Conservation (phyloP, 1,140 invertebrate genomes). For the Lordiphosa collinella region DNA sequence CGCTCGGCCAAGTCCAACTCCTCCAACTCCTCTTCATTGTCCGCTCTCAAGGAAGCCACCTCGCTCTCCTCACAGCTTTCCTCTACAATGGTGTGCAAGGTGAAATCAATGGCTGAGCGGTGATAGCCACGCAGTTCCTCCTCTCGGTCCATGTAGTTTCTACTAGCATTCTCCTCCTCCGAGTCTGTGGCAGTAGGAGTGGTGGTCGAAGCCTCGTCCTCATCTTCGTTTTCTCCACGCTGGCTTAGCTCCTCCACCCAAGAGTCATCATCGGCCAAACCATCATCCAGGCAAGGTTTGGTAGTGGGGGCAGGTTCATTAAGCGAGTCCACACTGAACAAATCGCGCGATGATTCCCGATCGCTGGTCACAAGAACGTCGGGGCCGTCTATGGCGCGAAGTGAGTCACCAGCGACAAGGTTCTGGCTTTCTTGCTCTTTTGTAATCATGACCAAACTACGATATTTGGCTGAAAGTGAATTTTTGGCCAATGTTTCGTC, state of each 20-base stretch:
- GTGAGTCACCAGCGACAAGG: constrained; percentile 49
- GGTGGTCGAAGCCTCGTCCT: constrained; percentile 82
- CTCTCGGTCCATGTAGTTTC: constrained; percentile 83
- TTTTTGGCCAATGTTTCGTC: constrained; percentile 43
- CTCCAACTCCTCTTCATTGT: constrained; percentile 48
- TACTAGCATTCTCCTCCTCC: constrained; percentile 38
- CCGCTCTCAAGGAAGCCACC: constrained; percentile 81
- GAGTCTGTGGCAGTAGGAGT: constrained; percentile 82
- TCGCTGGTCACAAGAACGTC: constrained; percentile 47
- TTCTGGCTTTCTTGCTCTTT: constrained; percentile 81
- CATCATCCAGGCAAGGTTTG: constrained; percentile 85
- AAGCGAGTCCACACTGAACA: constrained; percentile 60
- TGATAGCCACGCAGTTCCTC: constrained; percentile 91
- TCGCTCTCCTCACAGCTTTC: constrained; percentile 96
- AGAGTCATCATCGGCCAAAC: constrained; percentile 91
- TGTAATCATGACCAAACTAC: constrained; percentile 92
- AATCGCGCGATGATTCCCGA: constrained; percentile 51
- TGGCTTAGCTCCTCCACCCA: constrained; percentile 92
- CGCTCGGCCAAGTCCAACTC: constrained; percentile 46
- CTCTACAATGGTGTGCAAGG: constrained; percentile 95
- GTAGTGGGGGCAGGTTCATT: constrained; percentile 33
- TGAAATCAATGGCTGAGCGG: constrained; percentile 90
- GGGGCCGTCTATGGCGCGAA: constrained; percentile 23
- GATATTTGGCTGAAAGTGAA: constrained; percentile 85
- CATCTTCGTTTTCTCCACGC: constrained; percentile 86